Evolutionary conservation across 2,888 invertebrate species (phyloP).

Genomic region (Frankliniella intonsa): DNA sequence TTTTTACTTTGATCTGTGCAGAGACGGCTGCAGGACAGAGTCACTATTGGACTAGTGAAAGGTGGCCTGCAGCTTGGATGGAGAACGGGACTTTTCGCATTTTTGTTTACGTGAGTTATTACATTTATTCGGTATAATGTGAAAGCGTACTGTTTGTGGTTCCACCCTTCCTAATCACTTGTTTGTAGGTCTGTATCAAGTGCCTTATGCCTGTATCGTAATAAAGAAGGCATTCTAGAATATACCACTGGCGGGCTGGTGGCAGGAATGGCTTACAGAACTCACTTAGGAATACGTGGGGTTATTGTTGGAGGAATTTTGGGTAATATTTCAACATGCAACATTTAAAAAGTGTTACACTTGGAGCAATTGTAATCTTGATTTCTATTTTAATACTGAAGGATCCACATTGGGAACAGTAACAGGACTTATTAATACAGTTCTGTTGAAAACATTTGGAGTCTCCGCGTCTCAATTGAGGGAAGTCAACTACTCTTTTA

Average conservation of each 20-base stretch:
- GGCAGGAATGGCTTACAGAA: constrained; percentile 63
- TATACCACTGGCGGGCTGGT: constrained; percentile 60
- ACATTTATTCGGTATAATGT: neutral
- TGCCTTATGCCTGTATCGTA: constrained; percentile 61
- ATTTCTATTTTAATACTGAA: too few species aligned
- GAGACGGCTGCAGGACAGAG: neutral
- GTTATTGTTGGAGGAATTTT: neutral
- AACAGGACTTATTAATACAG: neutral
- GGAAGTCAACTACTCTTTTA: neutral
- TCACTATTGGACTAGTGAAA: neutral
- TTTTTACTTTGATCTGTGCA: neutral
- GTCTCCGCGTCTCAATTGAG: neutral
- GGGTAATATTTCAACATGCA: neutral
- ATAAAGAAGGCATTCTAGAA: constrained; percentile 61
- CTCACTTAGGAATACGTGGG: constrained; percentile 53
- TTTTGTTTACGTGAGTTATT: neutral
- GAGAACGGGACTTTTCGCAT: neutral
- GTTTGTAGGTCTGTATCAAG: constrained; percentile 59
- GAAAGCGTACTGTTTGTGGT: neutral
- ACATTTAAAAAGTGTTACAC: too few species aligned
- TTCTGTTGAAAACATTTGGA: neutral
- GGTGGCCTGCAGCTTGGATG: neutral
- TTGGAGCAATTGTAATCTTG: too few species aligned
- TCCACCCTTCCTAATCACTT: neutral
- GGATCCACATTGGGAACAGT: too few species aligned